phyloP scores from a whole-genome alignment of 2,888 invertebrate species.

The Epiblema foenella region DNA sequence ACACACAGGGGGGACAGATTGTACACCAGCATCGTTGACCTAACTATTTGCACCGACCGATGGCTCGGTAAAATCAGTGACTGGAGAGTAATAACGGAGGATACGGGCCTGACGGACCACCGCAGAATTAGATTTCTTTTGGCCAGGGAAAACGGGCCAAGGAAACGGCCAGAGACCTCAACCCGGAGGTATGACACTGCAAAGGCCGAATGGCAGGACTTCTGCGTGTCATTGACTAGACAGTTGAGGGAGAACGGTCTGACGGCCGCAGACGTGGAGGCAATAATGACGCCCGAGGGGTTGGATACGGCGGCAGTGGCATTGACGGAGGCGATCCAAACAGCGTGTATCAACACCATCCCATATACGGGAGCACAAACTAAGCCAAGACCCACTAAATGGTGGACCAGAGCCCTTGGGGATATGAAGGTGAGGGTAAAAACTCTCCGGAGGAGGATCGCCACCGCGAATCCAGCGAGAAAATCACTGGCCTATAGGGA shows the following conservation, averaged over 20 bases:
- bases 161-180: neutral
- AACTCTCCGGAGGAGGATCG: neutral
- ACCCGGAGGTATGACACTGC: neutral
- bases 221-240: neutral
- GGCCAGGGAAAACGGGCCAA: neutral
- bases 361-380: neutral
- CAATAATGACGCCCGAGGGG: neutral
- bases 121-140: neutral
- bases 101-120: neutral
- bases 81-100: neutral
- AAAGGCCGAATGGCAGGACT: neutral
- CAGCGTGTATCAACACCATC: neutral
- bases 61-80: neutral
- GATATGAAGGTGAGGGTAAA: neutral
- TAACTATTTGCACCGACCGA: neutral
- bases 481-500: neutral
- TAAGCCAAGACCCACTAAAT: neutral
- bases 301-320: neutral
- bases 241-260: neutral
- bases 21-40: neutral
- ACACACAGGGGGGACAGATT: neutral
- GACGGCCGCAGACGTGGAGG: neutral
- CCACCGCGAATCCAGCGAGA: neutral
- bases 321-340: neutral
- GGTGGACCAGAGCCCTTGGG: neutral